These are phyloP conservation scores for Heterodera filipjevi DNA, from an alignment of 2,888 invertebrate genomes.

Conservation along the genomic window DNA sequence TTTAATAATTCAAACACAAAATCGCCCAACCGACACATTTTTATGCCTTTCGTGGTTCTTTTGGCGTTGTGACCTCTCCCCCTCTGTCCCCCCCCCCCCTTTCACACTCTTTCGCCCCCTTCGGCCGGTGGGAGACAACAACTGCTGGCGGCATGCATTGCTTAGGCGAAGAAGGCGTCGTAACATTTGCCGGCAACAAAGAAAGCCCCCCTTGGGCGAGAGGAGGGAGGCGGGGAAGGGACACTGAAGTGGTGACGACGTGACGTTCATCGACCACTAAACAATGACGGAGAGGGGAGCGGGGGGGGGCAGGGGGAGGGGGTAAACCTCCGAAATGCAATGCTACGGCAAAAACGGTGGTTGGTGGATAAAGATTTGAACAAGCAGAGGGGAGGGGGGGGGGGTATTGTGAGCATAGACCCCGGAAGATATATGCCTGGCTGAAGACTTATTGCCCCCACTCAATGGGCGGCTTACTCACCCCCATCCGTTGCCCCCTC, in stretches of 20 bases:
- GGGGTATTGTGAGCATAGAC: not conserved
- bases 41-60: not conserved
- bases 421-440: not conserved
- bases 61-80: no score
- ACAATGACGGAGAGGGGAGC: not conserved
- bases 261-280: not conserved
- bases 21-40: not conserved
- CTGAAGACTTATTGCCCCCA: not conserved
- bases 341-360: no score
- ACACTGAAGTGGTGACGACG: not conserved
- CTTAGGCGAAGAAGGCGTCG: not conserved
- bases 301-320: not conserved
- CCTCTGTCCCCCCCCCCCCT: not conserved
- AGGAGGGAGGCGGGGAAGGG: not conserved
- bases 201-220: not conserved
- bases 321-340: not conserved
- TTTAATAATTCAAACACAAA: constrained; percentile 4
- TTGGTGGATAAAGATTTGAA: no score
- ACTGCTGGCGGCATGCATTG: not conserved
- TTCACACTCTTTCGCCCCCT: not conserved
- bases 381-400: not conserved
- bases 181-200: not conserved
- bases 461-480: not conserved
- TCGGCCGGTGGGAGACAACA: not conserved
- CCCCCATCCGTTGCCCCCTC: not conserved